These are phyloP conservation scores for Apodemia mormo DNA, from an alignment of 2,888 invertebrate species.

Conservation along the genomic window DNA sequence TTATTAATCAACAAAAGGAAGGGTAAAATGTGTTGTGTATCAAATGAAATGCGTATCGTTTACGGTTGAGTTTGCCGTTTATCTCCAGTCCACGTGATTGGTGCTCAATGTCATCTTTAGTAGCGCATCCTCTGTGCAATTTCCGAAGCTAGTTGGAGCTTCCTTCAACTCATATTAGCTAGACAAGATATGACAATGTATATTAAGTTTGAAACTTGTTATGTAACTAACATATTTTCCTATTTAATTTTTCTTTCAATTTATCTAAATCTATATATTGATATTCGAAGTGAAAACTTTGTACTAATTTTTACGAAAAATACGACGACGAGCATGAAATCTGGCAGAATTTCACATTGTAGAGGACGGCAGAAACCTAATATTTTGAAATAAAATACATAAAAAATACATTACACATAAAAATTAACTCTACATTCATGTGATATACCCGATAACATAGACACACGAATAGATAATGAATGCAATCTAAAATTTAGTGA, in stretches of 20 bases:
- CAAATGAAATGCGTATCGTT: slow-evolving; percentile 46
- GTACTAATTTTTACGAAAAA: no score
- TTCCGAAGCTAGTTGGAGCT: slow-evolving; percentile 69
- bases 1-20: slow-evolving; percentile 23
- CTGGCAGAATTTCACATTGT: no score
- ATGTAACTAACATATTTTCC: not conserved
- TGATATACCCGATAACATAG: no score
- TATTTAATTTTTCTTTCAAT: not conserved
- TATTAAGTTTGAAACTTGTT: not conserved
- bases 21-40: slow-evolving; percentile 28
- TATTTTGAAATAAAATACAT: no score
- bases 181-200: slow-evolving; percentile 6
- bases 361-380: no score
- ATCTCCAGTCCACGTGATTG: slow-evolving; percentile 60
- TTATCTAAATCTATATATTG: not conserved
- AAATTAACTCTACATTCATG: no score
- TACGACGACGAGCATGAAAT: no score
- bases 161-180: slow-evolving; percentile 50
- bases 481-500: no score
- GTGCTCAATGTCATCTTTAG: slow-evolving; percentile 71
- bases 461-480: no score
- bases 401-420: no score
- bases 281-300: no score
- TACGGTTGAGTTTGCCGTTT: slow-evolving; percentile 43
- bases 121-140: slow-evolving; percentile 71